Percentiles rank a stretch among this genome's conserved stretches.
Evolutionary conservation across 2,797 vertebrate genomes (phyloP).

Genomic region (Hemibagrus guttatus): DNA sequence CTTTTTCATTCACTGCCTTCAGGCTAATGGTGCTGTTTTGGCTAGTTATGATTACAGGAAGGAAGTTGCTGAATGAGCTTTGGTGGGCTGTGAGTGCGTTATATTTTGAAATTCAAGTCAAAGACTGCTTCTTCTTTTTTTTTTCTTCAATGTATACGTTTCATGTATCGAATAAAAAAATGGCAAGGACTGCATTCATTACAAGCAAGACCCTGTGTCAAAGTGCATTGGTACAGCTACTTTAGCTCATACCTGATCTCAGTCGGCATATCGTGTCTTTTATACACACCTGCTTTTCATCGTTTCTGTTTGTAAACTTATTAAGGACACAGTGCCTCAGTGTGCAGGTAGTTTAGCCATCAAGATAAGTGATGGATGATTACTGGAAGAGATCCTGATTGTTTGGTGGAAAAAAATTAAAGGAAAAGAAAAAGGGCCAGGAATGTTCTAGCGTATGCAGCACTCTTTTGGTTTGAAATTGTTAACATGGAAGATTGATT

Average conservation of each 20-base stretch:
- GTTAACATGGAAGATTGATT: background rate
- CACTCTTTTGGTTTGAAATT: conserved; percentile 8
- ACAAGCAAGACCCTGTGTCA: conserved; percentile 56
- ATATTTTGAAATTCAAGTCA: conserved; percentile 27
- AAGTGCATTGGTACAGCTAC: conserved; percentile 72
- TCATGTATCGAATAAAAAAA: conserved; percentile 53
- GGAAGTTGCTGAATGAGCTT: conserved; percentile 22
- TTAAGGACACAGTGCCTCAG: conserved; percentile 53
- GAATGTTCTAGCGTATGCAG: conserved; percentile 23
- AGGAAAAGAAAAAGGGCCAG: background rate
- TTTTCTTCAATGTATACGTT: conserved; percentile 20
- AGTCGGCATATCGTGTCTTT: conserved; percentile 44
- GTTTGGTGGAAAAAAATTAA: conserved; percentile 14
- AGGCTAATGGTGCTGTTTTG: conserved; percentile 48
- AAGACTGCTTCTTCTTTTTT: conserved; percentile 51
- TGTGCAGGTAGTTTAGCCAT: conserved; percentile 65
- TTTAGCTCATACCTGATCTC: conserved; percentile 58
- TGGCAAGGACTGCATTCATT: conserved; percentile 60
- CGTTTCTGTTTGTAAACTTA: conserved; percentile 59
- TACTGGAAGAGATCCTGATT: conserved; percentile 55
- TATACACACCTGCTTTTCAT: conserved; percentile 54
- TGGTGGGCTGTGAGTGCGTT: conserved; percentile 27
- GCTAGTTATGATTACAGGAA: conserved; percentile 1
- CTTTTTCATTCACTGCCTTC: conserved; percentile 56
- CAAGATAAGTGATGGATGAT: conserved; percentile 36